Base-by-base conservation (phyloP, 2,797 vertebrate species). In the Sebastes elongatus region DNA sequence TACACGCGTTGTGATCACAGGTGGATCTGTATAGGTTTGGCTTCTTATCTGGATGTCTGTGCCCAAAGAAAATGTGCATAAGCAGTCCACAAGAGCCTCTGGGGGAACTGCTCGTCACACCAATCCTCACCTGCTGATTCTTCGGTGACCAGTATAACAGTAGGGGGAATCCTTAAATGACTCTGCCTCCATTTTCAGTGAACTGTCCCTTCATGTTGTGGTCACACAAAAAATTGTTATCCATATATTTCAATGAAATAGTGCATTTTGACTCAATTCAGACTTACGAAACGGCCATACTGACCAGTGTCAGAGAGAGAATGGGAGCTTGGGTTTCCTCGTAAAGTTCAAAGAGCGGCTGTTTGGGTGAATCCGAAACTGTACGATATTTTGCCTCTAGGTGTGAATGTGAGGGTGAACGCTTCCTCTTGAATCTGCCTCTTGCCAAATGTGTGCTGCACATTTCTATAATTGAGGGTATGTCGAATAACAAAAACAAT, bases 1-100 rank as follows among this genome's bases (percentile, higher is more conserved):
- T 76, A 68, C 65, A 67, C 28, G 69, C 22, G 25, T 63, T 84
- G 46, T 35, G 70, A 79, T 83, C 67, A 74, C 49, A 78, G 75
- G 79, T 77, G 71, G 73, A 55, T 49, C 18, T 62, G 59, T 18
- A 53, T n/a, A 25, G 20, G 32, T 52, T 74, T 53, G 23, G 33
- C 69, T n/a, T 25, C 55, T 57, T 32, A 61, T 63, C 60, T 78
- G 62, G 52, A 64, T 49, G 69, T 59, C 22, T 78, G 61, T 42
- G 57, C 56, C 68, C 14, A 28, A 16, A 71, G 67, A 32, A 78
- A 74, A 56, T 27, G 55, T 68, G 61, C 64, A 55, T 60, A 22
- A 56, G 46, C 46, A 7, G 25, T 9, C 33, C 32, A n/a, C 66
- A 63, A 56, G 20, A 60, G 74, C 42, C 53, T 42, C 32, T 2